Evolutionary conservation across 1,140 invertebrate species (phyloP), one percentile per base, ranked within the genome.

Genomic region (Diabrotica virgifera): DNA sequence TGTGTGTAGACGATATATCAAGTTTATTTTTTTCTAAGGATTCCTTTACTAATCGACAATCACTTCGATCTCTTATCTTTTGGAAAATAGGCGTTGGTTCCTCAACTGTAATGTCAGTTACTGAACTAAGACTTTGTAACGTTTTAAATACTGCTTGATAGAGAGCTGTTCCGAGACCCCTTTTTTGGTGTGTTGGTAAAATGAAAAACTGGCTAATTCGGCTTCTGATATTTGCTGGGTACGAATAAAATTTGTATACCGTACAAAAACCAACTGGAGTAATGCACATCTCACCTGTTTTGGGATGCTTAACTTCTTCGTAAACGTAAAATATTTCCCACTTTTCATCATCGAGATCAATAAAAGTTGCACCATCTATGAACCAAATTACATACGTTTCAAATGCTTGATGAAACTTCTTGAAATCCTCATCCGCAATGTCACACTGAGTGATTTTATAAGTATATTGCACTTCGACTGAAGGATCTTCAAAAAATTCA

Each of bases 351-450:
- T 95, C 92, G 5, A 90, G 84, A 82, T 98, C 95, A 72, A 98
- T 93, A 76, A 91, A 97, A 54, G 87, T 91, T 9, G 91, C 91
- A 5, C 93, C 95, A 85, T 98, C 96, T 72, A 99, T 93, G 76
- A 91, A 99, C 90, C 94, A 99, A 60, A 98, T 78, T 9, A 98
- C 82, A 76, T 98, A 96, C 6, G 93, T 95, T 82, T 97, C 94
- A 63, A 98, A 81, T 63, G 91, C 85, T 69, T 88, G 80, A 76
- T 97, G 93, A 77, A 91, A 97, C 11, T 88, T 83, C 36, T 85
- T 76, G 74, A 97, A 97, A 10, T 89, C 87, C 24, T 87, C 85
- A 52, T 83, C 83, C 11, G 81, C 83, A 66, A 86, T 85, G 72
- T 92, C 87, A 73, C 86, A 86, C 72, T 85, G 86, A 73, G 92